Evolutionary conservation across 1,140 invertebrate genomes (phyloP).

Genomic region (Riptortus pedestris): DNA sequence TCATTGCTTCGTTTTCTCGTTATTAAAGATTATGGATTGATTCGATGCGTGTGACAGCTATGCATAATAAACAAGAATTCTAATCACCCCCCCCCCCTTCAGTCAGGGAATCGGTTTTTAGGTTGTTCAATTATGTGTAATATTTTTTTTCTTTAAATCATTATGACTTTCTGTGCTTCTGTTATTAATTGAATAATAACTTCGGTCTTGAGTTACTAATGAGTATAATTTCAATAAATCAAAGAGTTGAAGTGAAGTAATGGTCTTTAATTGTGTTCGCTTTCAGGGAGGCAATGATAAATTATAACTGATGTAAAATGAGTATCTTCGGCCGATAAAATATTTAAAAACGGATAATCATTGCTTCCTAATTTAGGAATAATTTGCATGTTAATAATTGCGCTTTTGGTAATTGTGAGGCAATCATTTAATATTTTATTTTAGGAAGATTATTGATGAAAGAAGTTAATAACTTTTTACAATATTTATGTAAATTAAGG

Average conservation of each 20-base stretch:
- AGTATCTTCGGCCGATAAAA: too few relatives aligned
- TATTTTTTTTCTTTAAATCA: not conserved
- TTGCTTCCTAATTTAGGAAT: too few relatives aligned
- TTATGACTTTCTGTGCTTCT: not conserved
- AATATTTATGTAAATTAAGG: too few relatives aligned
- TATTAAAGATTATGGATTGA: conserved; percentile 16
- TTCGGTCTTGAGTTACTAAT: not conserved
- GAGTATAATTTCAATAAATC: not conserved
- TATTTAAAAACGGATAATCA: too few relatives aligned
- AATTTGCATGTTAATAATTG: too few relatives aligned
- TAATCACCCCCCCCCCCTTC: not conserved
- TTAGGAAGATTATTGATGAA: too few relatives aligned
- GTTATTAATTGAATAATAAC: not conserved
- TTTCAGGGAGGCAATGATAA: too few relatives aligned
- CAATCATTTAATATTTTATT: too few relatives aligned
- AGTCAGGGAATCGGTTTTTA: not conserved
- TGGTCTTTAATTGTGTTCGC: not conserved
- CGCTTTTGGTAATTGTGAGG: too few relatives aligned
- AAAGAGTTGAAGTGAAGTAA: too few relatives aligned
- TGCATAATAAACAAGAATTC: conserved; percentile 16
- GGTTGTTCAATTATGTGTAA: not conserved
- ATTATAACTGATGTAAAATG: too few relatives aligned
- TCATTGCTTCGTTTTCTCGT: conserved; percentile 17
- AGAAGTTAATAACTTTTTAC: too few relatives aligned
- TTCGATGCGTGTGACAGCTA: conserved; percentile 14